These are phyloP conservation scores for Amphimallon solstitiale DNA, from an alignment of 2,888 invertebrate genomes.

Conservation along the genomic window DNA sequence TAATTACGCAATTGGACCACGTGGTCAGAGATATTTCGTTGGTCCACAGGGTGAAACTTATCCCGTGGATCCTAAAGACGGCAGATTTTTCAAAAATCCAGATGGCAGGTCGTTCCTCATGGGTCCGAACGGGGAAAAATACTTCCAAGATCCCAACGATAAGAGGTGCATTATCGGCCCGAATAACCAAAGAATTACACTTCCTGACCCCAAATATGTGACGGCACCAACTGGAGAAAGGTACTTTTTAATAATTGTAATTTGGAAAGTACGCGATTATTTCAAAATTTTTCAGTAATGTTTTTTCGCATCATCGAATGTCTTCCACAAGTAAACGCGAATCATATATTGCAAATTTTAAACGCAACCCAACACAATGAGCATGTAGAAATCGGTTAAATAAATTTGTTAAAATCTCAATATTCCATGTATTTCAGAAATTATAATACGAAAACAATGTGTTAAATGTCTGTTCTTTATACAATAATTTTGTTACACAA, in stretches of 20 bases:
- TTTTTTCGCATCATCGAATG: too few relatives aligned
- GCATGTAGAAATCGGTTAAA: too few relatives aligned
- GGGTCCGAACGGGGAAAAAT: constrained; percentile 30
- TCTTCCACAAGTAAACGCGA: too few relatives aligned
- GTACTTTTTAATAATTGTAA: too few relatives aligned
- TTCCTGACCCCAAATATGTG: constrained; percentile 31
- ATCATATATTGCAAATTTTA: too few relatives aligned
- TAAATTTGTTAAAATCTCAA: too few relatives aligned
- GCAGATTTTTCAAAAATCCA: constrained; percentile 29
- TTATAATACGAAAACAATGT: too few relatives aligned
- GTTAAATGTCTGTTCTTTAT: too few relatives aligned
- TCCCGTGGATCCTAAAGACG: constrained; percentile 28
- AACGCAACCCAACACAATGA: too few relatives aligned
- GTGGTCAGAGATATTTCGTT: constrained; percentile 27
- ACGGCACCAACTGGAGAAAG: constrained; percentile 31
- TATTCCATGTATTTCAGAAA: too few relatives aligned
- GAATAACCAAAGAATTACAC: constrained; percentile 25
- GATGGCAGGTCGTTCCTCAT: constrained; percentile 16
- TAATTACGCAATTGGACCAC: constrained; percentile 31
- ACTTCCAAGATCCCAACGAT: constrained; percentile 19
- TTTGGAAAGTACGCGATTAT: too few relatives aligned
- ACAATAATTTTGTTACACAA: too few relatives aligned
- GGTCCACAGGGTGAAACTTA: constrained; percentile 29
- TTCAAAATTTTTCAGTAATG: background rate
- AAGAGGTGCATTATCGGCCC: constrained; percentile 30